Conservation (phyloP, 2,797 vertebrate species). For the Poecilia gillii region DNA sequence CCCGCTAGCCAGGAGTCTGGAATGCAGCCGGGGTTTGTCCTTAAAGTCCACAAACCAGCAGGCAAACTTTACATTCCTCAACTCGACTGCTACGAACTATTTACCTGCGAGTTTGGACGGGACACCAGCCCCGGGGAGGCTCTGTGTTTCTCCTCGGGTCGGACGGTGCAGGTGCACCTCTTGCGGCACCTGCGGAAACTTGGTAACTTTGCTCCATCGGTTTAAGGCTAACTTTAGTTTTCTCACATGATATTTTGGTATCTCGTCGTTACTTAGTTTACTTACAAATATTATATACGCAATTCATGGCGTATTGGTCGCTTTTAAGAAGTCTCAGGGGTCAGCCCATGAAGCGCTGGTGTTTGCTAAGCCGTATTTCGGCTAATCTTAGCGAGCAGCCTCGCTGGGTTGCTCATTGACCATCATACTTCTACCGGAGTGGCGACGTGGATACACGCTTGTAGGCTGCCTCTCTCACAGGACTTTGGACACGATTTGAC, state of each 20-base stretch:
- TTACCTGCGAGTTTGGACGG: background rate
- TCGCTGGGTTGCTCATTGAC: constrained; percentile 50
- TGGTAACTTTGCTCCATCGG: constrained; percentile 43
- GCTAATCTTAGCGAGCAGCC: constrained; percentile 34
- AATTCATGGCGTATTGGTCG: background rate
- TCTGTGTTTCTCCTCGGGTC: background rate
- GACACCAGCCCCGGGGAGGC: constrained; percentile 13
- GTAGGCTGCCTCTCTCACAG: constrained; percentile 38
- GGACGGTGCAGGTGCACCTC: constrained; percentile 77
- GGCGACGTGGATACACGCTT: constrained; percentile 66
- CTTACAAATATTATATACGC: background rate
- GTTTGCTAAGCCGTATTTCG: constrained; percentile 2
- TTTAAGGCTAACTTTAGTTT: constrained; percentile 61
- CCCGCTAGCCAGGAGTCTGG: constrained; percentile 54
- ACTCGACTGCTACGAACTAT: background rate
- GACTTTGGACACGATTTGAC: constrained; percentile 71
- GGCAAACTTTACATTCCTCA: background rate
- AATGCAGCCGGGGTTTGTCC: constrained; percentile 34
- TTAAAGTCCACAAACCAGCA: constrained; percentile 27
- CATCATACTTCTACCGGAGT: constrained; percentile 49
- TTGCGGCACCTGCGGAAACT: constrained; percentile 73
- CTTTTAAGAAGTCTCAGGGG: background rate
- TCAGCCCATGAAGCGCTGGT: background rate
- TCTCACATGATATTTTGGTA: background rate
- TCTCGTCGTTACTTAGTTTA: background rate